Conservation (phyloP, 2,113 vertebrate species). For the Cyphomyrus plagiostoma region DNA sequence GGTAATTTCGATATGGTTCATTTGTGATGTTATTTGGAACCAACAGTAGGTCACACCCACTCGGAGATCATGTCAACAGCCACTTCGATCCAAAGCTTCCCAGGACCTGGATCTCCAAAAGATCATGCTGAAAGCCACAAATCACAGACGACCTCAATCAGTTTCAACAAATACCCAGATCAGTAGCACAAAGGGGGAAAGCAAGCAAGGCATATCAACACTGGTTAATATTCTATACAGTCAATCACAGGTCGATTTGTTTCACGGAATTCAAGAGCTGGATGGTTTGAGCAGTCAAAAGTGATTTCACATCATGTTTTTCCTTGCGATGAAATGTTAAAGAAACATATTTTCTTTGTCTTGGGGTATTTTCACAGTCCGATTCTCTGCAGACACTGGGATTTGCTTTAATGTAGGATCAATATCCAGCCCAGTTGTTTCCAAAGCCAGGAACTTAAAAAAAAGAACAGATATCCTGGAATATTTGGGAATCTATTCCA, state of each 20-base stretch:
- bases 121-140: neutral
- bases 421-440: constrained; percentile 1
- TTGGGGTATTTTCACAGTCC: constrained; percentile 3
- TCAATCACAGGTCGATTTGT: neutral
- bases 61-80: neutral
- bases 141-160: neutral
- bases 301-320: neutral
- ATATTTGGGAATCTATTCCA: neutral
- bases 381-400: neutral
- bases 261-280: neutral
- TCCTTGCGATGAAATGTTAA: neutral
- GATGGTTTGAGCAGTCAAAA: neutral
- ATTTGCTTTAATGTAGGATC: neutral
- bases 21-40: neutral
- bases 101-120: neutral
- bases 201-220: neutral
- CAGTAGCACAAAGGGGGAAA: neutral
- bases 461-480: constrained; percentile 4
- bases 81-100: neutral
- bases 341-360: neutral
- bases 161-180: neutral
- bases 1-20: neutral
- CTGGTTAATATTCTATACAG: neutral
- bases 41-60: neutral
- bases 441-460: neutral